phyloP scores from a whole-genome alignment of 1,140 invertebrate genomes.

The Campoletis sonorensis region DNA sequence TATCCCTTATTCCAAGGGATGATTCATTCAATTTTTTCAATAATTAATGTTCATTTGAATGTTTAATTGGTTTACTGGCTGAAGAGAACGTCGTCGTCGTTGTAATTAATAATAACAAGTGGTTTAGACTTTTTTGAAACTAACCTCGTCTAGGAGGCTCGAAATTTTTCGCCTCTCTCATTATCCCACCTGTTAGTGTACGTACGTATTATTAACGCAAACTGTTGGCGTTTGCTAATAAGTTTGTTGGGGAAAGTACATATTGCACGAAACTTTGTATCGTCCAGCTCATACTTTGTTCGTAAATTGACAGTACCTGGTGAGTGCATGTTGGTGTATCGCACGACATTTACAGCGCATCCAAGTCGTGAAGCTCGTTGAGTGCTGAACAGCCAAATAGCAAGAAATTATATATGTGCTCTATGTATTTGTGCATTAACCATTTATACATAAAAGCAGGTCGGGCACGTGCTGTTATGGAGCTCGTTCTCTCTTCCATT shows the following conservation, averaged over 20 bases:
- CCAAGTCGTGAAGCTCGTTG: not conserved
- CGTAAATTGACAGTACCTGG: slow-evolving; percentile 24
- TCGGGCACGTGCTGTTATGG: not conserved
- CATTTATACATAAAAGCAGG: slow-evolving; percentile 1
- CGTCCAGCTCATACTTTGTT: slow-evolving; percentile 16
- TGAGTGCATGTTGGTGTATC: slow-evolving; percentile 29
- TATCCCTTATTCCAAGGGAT: too few species aligned
- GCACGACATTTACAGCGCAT: slow-evolving; percentile 11
- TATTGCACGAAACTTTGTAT: slow-evolving; percentile 27
- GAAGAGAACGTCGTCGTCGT: too few species aligned
- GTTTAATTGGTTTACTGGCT: too few species aligned
- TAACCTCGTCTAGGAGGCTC: too few species aligned
- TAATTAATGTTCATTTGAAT: too few species aligned
- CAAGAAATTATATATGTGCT: not conserved
- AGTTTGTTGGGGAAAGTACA: slow-evolving; percentile 15
- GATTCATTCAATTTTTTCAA: too few species aligned
- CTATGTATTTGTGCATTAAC: not conserved
- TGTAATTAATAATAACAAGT: too few species aligned
- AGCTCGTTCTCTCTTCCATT: slow-evolving; percentile 4
- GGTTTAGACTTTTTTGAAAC: too few species aligned
- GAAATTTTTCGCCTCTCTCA: not conserved
- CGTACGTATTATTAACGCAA: not conserved
- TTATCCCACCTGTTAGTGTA: not conserved
- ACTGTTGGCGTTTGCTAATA: not conserved
- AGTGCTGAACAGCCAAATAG: not conserved